Base-by-base conservation (phyloP, 2,113 vertebrate genomes). In the Cranoglanis bouderius region DNA sequence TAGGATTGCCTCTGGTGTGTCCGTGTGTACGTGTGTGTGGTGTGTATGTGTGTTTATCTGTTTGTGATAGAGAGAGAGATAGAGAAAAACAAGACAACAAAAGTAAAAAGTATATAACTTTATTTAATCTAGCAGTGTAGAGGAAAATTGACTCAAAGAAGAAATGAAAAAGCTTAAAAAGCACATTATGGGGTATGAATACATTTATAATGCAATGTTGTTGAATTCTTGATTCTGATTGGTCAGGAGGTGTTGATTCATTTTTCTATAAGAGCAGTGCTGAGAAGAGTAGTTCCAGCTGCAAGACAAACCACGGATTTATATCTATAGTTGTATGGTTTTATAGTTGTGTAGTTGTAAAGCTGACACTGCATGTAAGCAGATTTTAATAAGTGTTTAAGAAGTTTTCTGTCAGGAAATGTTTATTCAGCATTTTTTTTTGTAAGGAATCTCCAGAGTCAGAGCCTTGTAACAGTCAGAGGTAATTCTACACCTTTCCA, bases 21-120 rank as follows among this genome's bases (percentile, higher is more conserved):
- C 18, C 38, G 14, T 80, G 75, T 87, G 86, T 53, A 29, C 65
- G 55, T 51, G 29, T 87, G 85, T 65, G 86, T 55, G 77, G 77
- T 65, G 43, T 35, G 74, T 43, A 53, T 19, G 85, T 2, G 53
- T n/a, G 38, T 49, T n/a, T n/a, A n/a, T n/a, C n/a, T n/a, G 43
- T 18, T 14, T 51, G 84, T 32, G 55, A n/a, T 51, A 46, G 72
- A n/a, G 1, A 61, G 61, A 38, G 24, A 57, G 12, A 74, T 3
- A 61, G 18, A 51, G 43, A 65, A 13, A 43, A 13, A 40, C 16
- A 19, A 16, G 61, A 67, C 6, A 10, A 40, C 53, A 57, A 57
- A 12, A 75, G 6, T 43, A 18, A 67, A 67, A 32, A 32, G 13
- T 5, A 6, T 35, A 67, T 16, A 32, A 70, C 46, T 46, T 46